Evolutionary conservation across 2,888 invertebrate species (phyloP).

Genomic region (Gandaritis pyraliata): DNA sequence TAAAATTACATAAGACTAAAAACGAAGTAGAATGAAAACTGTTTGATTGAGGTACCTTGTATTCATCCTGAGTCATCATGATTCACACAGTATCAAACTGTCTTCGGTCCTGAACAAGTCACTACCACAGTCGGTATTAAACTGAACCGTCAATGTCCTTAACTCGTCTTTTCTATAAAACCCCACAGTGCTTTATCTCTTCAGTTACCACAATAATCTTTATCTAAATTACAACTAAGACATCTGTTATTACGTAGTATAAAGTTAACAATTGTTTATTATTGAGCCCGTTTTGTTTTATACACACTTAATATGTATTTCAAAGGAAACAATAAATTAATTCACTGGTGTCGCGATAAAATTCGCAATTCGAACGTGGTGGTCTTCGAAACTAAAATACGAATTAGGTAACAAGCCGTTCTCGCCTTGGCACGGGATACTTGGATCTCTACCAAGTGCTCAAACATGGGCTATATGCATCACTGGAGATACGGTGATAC

Average conservation of each 20-base stretch:
- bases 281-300: constrained; percentile 43
- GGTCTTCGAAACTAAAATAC: constrained; percentile 54
- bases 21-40: background rate
- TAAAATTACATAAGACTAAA: constrained; percentile 20
- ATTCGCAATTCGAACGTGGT: constrained; percentile 48
- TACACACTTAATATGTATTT: constrained; percentile 10
- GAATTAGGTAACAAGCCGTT: constrained; percentile 59
- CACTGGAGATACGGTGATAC: constrained; percentile 22
- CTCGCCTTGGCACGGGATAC: constrained; percentile 62
- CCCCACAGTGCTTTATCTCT: constrained; percentile 72
- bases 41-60: constrained; percentile 56
- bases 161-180: constrained; percentile 65
- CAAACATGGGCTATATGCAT: constrained; percentile 33
- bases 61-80: constrained; percentile 61
- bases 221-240: constrained; percentile 71
- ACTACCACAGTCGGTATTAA: constrained; percentile 54
- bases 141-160: constrained; percentile 57
- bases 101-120: constrained; percentile 40
- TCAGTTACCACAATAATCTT: constrained; percentile 66
- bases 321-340: constrained; percentile 60
- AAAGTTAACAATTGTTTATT: constrained; percentile 61
- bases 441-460: constrained; percentile 69
- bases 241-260: constrained; percentile 54
- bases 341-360: constrained; percentile 63
- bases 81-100: constrained; percentile 16